Conservation (phyloP, 2,113 vertebrate species). For the Catharus bicknelli region DNA sequence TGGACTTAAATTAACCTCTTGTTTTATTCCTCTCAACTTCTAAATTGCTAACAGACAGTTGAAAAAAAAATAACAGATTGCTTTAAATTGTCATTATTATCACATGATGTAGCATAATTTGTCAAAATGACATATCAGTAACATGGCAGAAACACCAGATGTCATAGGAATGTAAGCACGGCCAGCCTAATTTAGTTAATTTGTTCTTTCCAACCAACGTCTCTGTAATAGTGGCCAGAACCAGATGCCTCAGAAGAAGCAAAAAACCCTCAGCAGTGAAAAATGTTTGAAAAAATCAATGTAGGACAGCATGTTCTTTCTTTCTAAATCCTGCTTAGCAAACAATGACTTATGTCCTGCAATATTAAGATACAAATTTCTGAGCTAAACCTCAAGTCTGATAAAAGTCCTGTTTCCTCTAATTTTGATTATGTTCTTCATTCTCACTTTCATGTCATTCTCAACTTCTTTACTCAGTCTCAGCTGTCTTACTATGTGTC, state of each 20-base stretch:
- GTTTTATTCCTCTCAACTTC: neutral
- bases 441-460: neutral
- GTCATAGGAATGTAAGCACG: slow-evolving; percentile 4
- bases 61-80: slow-evolving; percentile 33
- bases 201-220: neutral
- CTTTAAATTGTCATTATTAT: slow-evolving; percentile 24
- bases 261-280: neutral
- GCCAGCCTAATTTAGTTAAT: slow-evolving; percentile 32
- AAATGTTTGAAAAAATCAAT: neutral
- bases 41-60: slow-evolving; percentile 11
- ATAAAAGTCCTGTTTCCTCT: neutral
- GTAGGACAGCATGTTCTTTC: neutral
- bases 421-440: neutral
- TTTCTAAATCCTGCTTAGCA: neutral
- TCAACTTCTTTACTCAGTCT: neutral
- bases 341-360: neutral
- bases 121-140: slow-evolving; percentile 34
- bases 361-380: neutral
- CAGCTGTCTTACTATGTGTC: neutral
- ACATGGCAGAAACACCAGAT: slow-evolving; percentile 48
- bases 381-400: neutral
- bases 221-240: neutral
- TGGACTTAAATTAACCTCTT: neutral
- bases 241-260: slow-evolving; percentile 9
- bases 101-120: slow-evolving; percentile 25